Conservation (phyloP, 2,113 vertebrate species). For the Tretioscincus oriximinensis region DNA sequence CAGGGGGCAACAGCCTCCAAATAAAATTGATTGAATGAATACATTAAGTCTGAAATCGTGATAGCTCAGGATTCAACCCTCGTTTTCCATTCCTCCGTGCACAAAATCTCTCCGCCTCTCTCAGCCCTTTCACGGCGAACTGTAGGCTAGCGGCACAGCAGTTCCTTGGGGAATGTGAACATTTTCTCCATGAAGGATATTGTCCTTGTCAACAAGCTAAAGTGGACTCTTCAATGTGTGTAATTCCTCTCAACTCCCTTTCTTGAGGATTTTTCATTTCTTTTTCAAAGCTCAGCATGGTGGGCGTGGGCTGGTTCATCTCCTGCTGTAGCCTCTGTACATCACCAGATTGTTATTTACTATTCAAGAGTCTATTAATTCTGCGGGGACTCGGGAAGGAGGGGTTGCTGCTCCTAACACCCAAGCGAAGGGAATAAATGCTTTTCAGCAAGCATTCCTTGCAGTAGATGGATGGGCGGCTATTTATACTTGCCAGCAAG, state of each 20-base stretch:
- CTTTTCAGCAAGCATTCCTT: neutral
- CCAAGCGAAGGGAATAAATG: neutral
- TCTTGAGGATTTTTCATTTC: neutral
- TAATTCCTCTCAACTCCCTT: neutral
- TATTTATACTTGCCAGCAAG: no score
- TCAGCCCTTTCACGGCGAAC: neutral
- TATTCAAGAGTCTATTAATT: neutral
- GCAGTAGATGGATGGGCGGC: no score
- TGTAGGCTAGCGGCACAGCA: neutral
- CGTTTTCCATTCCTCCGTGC: neutral
- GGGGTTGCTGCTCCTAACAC: neutral
- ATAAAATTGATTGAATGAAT: neutral
- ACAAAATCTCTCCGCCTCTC: neutral
- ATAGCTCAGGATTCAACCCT: conserved; percentile 3
- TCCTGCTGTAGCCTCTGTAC: neutral
- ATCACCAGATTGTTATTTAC: conserved; percentile 8
- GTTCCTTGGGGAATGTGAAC: neutral
- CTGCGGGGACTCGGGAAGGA: accelerated
- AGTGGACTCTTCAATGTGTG: neutral
- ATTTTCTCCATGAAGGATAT: neutral
- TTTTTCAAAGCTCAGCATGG: conserved; percentile 5
- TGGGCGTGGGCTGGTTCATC: conserved; percentile 8
- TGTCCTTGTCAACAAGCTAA: neutral
- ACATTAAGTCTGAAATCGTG: neutral
- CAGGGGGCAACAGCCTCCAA: no score